Evolutionary conservation across 2,888 invertebrate species (phyloP).

Genomic region (Aplocera efformata): DNA sequence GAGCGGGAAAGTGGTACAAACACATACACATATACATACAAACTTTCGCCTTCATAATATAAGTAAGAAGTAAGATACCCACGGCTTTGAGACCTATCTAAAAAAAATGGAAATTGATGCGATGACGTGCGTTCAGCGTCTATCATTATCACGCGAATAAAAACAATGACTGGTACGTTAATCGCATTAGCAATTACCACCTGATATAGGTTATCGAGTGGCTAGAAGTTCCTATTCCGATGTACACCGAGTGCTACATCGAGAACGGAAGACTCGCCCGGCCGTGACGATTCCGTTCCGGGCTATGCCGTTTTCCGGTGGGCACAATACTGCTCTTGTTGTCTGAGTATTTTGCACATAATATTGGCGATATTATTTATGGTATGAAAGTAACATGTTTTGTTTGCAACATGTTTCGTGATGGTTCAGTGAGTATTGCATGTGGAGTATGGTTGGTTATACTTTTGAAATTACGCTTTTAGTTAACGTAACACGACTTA

Average conservation of each 20-base stretch:
- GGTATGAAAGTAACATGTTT: conserved; percentile 2
- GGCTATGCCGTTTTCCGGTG: conserved; percentile 47
- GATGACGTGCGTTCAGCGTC: no score
- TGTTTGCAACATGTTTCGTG: no score
- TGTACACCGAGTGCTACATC: conserved; percentile 29
- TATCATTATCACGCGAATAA: conserved; percentile 2
- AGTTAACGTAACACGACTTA: no score
- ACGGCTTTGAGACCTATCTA: no score
- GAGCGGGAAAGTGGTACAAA: no score
- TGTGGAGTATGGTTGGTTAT: no score
- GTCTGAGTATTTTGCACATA: conserved; percentile 11
- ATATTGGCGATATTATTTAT: conserved; percentile 13
- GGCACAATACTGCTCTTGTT: conserved; percentile 36
- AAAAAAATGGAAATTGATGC: no score
- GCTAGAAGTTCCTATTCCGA: conserved; percentile 25
- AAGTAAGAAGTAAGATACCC: no score
- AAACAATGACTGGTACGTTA: conserved; percentile 13
- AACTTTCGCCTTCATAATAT: no score
- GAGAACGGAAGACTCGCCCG: conserved; percentile 44
- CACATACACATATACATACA: no score
- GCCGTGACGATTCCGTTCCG: conserved; percentile 51
- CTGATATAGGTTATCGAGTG: conserved; percentile 24
- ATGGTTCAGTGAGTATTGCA: no score
- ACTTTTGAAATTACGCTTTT: no score
- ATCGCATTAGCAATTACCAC: conserved; percentile 14